Evolutionary conservation across 2,797 vertebrate species (phyloP), one percentile per base, ranked within the genome.

Genomic region (Enteromius afrohamiltoni): DNA sequence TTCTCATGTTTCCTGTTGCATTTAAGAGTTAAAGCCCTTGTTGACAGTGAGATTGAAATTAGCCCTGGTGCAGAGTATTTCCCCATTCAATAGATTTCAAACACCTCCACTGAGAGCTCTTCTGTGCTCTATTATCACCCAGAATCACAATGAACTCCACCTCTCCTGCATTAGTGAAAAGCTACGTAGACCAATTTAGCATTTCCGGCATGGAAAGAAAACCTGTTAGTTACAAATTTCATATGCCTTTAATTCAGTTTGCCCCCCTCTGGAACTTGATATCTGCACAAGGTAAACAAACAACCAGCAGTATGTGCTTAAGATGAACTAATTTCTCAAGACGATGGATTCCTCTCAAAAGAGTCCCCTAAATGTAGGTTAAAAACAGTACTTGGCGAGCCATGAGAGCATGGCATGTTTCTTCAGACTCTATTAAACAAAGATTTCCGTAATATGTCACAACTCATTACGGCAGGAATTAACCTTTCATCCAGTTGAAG

Each of bases 101-200:
- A 83, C 65, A 83, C 65, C 76, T 83, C 82, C 82, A 37, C 75
- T 45, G 75, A 68, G 75, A 83, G 82, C 75, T 77, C 81, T 83
- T 83, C 65, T 83, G 49, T 78, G 65, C 67, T 70, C 65, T 37
- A 62, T 83, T 77, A 77, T 77, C 51, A 70, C 55, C 65, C 49
- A 77, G n/a, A 77, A 55, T 29, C 62, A 91, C 86, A 89, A 92
- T 87, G 34, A 83, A 83, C 83, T 88, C 82, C 60, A 78, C 85
- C 85, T 87, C 83, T 85, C 40, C 83, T 74, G 45, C 42, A 42
- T 85, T 87, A 85, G 80, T 84, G 71, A 87, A 85, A 92, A 91
- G 90, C 86, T 80, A 84, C 80, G 83, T 88, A 89, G 83, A 68
- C 70, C 83, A 89, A 89, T 83, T 4, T 90, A 87, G 88, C 87